These are phyloP conservation scores for Desmodus rotundus DNA, from an alignment of 2,113 vertebrate species.

Conservation along the genomic window DNA sequence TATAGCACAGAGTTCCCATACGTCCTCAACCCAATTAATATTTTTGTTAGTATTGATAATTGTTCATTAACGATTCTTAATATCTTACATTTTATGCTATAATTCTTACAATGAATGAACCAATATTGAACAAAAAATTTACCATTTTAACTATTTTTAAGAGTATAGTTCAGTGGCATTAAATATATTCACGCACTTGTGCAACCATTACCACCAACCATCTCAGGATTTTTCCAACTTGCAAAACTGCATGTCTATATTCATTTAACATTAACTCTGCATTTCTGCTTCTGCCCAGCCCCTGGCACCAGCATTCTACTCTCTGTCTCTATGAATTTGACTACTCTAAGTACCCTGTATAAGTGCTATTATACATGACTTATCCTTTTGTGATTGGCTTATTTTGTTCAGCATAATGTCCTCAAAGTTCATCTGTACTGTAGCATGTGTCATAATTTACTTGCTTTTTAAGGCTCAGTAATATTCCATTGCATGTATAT, in stretches of 20 bases:
- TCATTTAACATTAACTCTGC: not conserved
- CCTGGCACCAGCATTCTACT: not conserved
- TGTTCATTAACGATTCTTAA: not conserved
- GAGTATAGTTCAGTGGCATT: not conserved
- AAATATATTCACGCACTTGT: rapidly evolving
- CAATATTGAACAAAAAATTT: not conserved
- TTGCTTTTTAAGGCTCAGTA: too few species aligned
- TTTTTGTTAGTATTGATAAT: not conserved
- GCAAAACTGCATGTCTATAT: not conserved
- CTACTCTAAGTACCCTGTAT: not conserved
- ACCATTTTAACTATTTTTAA: not conserved
- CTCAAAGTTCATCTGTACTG: too few species aligned
- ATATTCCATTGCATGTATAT: not conserved
- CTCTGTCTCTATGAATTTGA: not conserved
- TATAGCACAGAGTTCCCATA: not conserved
- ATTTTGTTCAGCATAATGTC: not conserved
- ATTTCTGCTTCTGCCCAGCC: not conserved
- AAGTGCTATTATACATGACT: not conserved
- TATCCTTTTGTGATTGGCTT: not conserved
- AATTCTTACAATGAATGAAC: not conserved
- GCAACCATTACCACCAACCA: rapidly evolving
- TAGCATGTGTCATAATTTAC: not conserved
- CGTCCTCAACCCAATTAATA: not conserved
- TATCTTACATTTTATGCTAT: not conserved
- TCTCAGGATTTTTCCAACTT: not conserved